Conservation (phyloP, 2,797 vertebrate species). For the Clarias fuscus region DNA sequence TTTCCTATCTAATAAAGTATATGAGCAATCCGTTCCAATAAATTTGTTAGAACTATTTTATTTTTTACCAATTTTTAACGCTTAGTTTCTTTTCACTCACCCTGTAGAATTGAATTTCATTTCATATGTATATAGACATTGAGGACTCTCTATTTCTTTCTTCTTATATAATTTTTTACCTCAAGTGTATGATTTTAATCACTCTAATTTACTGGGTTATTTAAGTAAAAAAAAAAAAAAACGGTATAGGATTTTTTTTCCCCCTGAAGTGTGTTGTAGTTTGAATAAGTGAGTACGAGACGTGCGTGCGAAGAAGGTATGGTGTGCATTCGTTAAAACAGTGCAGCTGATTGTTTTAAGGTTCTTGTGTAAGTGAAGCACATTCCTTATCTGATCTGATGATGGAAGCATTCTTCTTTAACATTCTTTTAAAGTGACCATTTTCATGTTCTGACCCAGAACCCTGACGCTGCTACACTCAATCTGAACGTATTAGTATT, state of each 20-base stretch:
- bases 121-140: neutral
- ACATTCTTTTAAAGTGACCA: neutral
- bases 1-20: too few species aligned
- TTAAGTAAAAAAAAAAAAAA: too few species aligned
- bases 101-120: neutral
- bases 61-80: too few species aligned
- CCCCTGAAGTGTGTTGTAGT: too few species aligned
- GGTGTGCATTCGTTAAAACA: neutral
- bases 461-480: neutral
- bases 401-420: neutral
- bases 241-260: neutral
- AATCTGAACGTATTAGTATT: neutral
- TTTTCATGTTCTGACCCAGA: neutral
- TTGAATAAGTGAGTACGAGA: neutral
- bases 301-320: neutral
- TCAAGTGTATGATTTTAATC: too few species aligned
- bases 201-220: too few species aligned
- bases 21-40: too few species aligned
- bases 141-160: neutral
- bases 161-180: neutral
- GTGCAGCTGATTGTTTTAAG: neutral
- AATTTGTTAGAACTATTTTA: too few species aligned
- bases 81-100: too few species aligned
- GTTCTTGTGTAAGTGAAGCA: neutral
- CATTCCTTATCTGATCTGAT: slow-evolving; percentile 2